Percentiles rank a stretch among this genome's conserved stretches.
phyloP scores from a whole-genome alignment of 2,888 invertebrate genomes.

The Yponomeuta malinellus region DNA sequence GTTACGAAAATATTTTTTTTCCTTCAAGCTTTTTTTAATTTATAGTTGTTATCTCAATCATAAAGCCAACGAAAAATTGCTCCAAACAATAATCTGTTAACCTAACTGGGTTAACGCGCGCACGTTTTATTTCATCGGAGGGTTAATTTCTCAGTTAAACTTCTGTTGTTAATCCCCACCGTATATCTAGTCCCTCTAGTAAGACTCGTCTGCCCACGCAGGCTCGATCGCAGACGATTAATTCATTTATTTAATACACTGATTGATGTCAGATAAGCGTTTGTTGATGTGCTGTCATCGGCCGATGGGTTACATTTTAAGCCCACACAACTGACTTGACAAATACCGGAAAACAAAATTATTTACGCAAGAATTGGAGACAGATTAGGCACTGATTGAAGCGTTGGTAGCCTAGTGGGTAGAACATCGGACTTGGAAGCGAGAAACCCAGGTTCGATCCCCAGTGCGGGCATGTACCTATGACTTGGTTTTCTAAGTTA shows the following conservation, averaged over 20 bases:
- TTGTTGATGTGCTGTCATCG: not conserved
- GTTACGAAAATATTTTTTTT: no score
- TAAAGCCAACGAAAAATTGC: no score
- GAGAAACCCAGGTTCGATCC: no score
- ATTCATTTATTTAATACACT: conserved; percentile 4
- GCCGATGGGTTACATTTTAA: not conserved
- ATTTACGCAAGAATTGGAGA: not conserved
- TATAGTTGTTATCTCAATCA: no score
- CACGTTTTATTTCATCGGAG: not conserved
- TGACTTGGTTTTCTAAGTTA: no score
- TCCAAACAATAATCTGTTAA: no score
- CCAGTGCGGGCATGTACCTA: no score
- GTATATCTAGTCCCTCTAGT: not conserved
- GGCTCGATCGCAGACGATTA: not conserved
- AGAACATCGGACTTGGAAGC: no score
- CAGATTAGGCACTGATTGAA: not conserved
- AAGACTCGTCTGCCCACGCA: conserved; percentile 5
- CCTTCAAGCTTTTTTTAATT: no score
- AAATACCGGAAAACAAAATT: not conserved
- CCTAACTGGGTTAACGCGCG: no score
- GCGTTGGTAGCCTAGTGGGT: no score
- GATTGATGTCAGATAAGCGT: conserved; percentile 4
- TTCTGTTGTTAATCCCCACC: not conserved
- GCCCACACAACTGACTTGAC: not conserved
- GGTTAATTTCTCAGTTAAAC: not conserved